These are phyloP conservation scores for Keiferia lycopersicella DNA, from an alignment of 2,888 invertebrate species.

Conservation along the genomic window DNA sequence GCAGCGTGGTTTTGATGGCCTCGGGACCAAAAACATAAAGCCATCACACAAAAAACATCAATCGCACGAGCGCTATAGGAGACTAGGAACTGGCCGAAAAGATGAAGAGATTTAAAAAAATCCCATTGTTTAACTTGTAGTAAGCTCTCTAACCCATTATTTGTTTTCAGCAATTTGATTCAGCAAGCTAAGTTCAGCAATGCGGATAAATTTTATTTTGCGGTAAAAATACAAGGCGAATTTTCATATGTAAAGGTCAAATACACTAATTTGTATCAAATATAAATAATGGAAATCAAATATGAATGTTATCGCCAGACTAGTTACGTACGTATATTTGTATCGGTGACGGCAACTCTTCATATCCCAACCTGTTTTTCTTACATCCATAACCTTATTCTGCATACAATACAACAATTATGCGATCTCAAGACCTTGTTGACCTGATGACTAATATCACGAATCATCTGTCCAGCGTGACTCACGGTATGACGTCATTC, in stretches of 20 bases:
- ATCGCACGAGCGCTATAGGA: no score
- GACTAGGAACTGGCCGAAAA: no score
- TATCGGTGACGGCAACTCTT: not conserved
- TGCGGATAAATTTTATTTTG: not conserved
- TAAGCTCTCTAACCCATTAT: no score
- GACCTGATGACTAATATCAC: slow-evolving; percentile 17
- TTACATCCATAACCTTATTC: not conserved
- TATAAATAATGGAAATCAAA: not conserved
- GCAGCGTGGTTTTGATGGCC: no score
- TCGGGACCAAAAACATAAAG: no score
- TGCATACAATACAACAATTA: slow-evolving; percentile 23
- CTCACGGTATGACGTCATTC: slow-evolving; percentile 1
- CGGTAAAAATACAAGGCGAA: not conserved
- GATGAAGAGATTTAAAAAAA: no score
- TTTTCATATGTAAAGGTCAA: not conserved
- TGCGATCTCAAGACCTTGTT: slow-evolving; percentile 16
- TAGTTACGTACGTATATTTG: not conserved
- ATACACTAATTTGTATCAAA: not conserved
- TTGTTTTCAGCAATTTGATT: no score
- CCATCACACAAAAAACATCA: no score
- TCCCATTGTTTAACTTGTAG: no score
- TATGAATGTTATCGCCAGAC: no score
- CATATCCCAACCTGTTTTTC: not conserved
- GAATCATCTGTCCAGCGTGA: not conserved
- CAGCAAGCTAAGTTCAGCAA: not conserved